phyloP scores from a whole-genome alignment of 2,888 invertebrate genomes.

The Trissoscelio sp. region DNA sequence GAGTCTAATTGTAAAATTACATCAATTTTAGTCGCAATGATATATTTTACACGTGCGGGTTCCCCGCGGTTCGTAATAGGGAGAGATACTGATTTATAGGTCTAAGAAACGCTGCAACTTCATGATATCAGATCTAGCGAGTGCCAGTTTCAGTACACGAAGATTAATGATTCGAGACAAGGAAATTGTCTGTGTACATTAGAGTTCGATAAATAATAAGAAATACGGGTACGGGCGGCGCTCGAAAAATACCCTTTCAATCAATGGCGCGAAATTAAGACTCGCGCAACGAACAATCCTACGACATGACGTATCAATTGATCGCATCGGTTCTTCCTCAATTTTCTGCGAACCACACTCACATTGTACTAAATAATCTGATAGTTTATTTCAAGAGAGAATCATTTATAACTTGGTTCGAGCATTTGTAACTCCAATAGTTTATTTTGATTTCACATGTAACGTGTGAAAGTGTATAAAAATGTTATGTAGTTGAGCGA shows the following conservation, averaged over 20 bases:
- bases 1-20: constrained; percentile 68
- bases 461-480: too few species aligned
- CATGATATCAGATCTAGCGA: constrained; percentile 63
- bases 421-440: too few species aligned
- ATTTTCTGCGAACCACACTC: neutral
- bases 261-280: constrained; percentile 52
- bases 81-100: constrained; percentile 68
- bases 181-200: constrained; percentile 68
- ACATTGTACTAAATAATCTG: neutral
- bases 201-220: constrained; percentile 66
- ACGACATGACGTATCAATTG: constrained; percentile 57
- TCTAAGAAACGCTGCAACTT: constrained; percentile 64
- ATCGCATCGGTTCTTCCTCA: constrained; percentile 29
- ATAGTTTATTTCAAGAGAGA: neutral
- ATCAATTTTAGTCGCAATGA: constrained; percentile 65
- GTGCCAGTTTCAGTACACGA: constrained; percentile 62
- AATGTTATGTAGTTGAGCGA: too few species aligned
- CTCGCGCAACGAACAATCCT: constrained; percentile 28
- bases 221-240: constrained; percentile 33
- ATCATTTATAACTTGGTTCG: neutral
- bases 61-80: constrained; percentile 49
- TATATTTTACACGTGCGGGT: constrained; percentile 67
- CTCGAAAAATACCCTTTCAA: constrained; percentile 61
- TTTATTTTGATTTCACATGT: too few species aligned
- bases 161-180: constrained; percentile 68